phyloP scores from a whole-genome alignment of 2,797 vertebrate genomes.

The Dryobates pubescens region DNA sequence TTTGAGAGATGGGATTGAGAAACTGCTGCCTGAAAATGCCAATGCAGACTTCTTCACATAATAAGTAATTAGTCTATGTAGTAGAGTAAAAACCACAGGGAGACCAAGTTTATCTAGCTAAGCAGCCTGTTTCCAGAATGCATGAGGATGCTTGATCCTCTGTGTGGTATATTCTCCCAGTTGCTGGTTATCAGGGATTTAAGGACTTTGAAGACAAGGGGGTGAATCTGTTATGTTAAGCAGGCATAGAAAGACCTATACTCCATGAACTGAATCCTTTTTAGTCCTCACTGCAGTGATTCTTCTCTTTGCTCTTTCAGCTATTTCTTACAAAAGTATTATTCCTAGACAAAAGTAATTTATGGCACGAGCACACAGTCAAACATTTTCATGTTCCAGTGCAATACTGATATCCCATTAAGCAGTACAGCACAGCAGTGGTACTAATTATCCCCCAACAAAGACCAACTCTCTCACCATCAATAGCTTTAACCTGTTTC shows the following conservation, averaged over 20 bases:
- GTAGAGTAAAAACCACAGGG: background rate
- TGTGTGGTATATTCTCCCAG: background rate
- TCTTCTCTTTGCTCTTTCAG: background rate
- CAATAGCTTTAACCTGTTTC: background rate
- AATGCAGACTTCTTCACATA: background rate
- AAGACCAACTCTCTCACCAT: background rate
- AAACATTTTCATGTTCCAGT: background rate
- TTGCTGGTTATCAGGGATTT: background rate
- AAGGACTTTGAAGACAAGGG: background rate
- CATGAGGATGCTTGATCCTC: background rate
- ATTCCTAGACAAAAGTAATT: background rate
- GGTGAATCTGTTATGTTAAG: background rate
- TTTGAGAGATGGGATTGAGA: background rate
- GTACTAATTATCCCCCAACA: background rate
- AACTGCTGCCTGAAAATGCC: background rate
- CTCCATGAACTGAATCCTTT: background rate
- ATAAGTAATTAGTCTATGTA: background rate
- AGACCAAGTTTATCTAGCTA: background rate
- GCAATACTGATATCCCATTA: background rate
- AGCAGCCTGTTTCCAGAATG: background rate
- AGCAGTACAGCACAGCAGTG: background rate
- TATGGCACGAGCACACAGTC: background rate
- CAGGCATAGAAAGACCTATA: background rate
- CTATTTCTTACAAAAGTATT: background rate
- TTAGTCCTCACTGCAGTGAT: background rate